Evolutionary conservation across 2,113 vertebrate species (phyloP).

Genomic region (Ranitomeya variabilis): DNA sequence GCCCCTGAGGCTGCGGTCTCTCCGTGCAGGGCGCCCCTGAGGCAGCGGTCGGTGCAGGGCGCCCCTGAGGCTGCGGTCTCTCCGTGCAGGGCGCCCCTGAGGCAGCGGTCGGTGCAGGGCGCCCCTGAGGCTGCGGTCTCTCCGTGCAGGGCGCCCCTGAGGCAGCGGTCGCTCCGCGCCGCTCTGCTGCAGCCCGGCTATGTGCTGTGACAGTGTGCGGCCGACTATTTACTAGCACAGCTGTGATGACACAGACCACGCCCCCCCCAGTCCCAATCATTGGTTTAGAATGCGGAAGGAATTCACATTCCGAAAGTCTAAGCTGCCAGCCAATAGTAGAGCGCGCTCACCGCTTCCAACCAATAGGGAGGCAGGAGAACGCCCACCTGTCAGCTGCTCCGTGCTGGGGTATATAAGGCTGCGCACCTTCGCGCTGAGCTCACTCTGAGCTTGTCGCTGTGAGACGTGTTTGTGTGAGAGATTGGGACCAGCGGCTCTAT

Average conservation of each 20-base stretch:
- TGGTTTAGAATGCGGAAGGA: constrained; percentile 49
- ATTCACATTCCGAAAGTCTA: constrained; percentile 23
- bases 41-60: no score
- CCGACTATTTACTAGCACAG: constrained; percentile 48
- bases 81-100: no score
- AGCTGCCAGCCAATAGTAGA: neutral
- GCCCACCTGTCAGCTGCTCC: constrained; percentile 36
- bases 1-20: no score
- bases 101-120: no score
- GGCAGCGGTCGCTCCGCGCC: neutral
- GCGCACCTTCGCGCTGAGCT: neutral
- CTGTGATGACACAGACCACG: constrained; percentile 25
- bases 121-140: no score
- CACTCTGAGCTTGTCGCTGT: constrained; percentile 34
- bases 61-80: no score
- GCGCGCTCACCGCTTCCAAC: neutral
- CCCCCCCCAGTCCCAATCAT: constrained; percentile 4
- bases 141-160: no score
- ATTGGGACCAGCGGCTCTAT: neutral
- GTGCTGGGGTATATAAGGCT: constrained; percentile 35
- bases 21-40: no score
- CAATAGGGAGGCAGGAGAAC: neutral
- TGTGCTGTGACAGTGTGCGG: neutral
- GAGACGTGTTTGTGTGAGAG: neutral
- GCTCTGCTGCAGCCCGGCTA: neutral